Evolutionary conservation across 2,797 vertebrate genomes (phyloP), one percentile per base, ranked within the genome.

Genomic region (Bryconaethiops microstoma): DNA sequence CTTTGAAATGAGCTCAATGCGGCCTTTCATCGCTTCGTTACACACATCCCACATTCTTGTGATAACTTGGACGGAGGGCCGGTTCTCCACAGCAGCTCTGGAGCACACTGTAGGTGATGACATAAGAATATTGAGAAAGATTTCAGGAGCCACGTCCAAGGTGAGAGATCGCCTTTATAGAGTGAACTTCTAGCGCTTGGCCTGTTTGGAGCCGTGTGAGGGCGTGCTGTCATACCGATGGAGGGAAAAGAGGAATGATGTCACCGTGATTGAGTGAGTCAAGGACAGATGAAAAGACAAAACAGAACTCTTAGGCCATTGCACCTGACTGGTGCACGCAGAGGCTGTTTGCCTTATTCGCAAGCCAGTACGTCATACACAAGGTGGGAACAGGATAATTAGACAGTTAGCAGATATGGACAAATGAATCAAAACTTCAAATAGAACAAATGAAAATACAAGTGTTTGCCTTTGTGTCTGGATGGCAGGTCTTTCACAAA

Each of bases 41-140:
- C 84, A 88, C 86, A 84, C 82, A 81, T 82, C 77, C 84, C 86
- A 76, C 87, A 90, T 88, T 87, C 88, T 65, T 73, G 64, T 52
- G 77, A 85, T 82, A 85, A 81, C 71, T 82, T 81, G 82, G 85
- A 87, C 73, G 71, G 77, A 78, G n/a, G 76, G 75, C 57, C 48
- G 35, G 25, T 72, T 71, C 80, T 87, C 74, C 23, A 52, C 78
- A 76, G 68, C 77, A 77, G 81, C 82, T 74, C 82, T 82, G 78
- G 76, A 79, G 76, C 72, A 4, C 73, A 69, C 79, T 48, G 79
- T 57, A 68, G 74, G 80, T 64, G 69, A 87, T 87, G 82, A 88
- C 81, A 83, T 87, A 74, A 84, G 81, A 82, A 82, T 52, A 77
- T 80, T 79, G 71, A 80, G 75, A 83, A 85, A 77, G 52, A 79